A percentile compares a stretch with the other conserved stretches of the same genome.
These are phyloP conservation scores for Sarcophilus harrisii DNA, from an alignment of 2,797 vertebrate genomes.

Conservation along the genomic window DNA sequence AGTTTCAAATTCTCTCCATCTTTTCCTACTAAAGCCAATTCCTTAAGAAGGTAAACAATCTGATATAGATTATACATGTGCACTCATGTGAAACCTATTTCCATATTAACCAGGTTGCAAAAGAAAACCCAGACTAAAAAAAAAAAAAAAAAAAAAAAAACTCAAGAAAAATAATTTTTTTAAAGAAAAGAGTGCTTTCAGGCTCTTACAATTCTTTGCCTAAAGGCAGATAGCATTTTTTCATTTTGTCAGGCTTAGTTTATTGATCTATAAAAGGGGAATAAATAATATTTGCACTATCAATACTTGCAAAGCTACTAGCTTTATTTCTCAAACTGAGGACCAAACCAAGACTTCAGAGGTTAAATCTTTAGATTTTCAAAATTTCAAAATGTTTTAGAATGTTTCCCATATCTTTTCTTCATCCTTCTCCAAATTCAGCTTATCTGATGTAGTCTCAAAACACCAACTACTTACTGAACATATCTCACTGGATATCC, in stretches of 20 bases:
- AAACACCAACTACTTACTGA: neutral
- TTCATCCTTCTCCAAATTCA: neutral
- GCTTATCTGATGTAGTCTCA: neutral
- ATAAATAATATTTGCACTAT: neutral
- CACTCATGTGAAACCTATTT: neutral
- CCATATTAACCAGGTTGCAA: neutral
- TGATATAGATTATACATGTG: neutral
- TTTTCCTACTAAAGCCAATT: neutral
- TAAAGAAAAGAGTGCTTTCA: neutral
- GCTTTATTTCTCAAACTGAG: neutral
- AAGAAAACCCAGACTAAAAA: neutral
- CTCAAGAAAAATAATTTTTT: neutral
- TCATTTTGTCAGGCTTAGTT: neutral
- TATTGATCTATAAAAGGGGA: neutral
- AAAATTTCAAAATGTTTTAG: neutral
- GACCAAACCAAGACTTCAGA: neutral
- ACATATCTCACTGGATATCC: rapidly evolving
- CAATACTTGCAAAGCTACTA: neutral
- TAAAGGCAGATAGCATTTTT: neutral
- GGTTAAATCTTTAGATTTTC: neutral
- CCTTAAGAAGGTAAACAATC: neutral
- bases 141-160: neutral
- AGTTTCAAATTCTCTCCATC: neutral
- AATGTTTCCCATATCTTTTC: neutral
- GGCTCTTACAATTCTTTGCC: neutral